phyloP scores from a whole-genome alignment of 2,888 invertebrate genomes.

The Linnaemya vulpina region DNA sequence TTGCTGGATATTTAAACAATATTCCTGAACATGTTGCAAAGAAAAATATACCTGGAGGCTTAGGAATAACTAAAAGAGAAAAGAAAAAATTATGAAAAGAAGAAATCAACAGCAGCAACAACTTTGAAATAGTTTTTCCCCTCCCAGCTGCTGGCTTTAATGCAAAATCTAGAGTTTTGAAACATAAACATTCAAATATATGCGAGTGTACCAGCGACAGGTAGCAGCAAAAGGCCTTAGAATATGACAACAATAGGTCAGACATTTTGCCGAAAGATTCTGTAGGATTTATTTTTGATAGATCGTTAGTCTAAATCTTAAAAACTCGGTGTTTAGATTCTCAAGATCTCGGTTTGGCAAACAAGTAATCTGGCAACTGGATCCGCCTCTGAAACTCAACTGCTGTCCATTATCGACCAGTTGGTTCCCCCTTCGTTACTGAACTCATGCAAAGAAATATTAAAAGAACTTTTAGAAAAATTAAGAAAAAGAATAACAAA shows the following conservation, averaged over 20 bases:
- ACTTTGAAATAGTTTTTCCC: conserved; percentile 45
- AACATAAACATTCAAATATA: background rate
- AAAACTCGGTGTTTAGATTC: no score
- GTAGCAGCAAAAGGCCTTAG: background rate
- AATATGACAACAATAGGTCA: background rate
- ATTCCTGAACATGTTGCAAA: conserved; percentile 62
- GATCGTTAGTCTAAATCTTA: no score
- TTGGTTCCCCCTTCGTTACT: background rate
- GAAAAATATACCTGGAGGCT: conserved; percentile 56
- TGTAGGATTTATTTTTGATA: no score
- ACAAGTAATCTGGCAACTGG: no score
- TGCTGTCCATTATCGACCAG: no score
- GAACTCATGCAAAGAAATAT: conserved; percentile 7
- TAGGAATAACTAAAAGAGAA: conserved; percentile 11
- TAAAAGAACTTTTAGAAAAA: conserved; percentile 45
- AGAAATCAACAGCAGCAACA: conserved; percentile 26
- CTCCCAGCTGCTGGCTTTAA: conserved; percentile 63
- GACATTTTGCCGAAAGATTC: no score
- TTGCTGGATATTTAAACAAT: conserved; percentile 67
- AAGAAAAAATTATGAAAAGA: background rate
- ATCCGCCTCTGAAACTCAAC: no score
- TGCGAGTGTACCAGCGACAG: background rate
- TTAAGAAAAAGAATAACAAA: background rate
- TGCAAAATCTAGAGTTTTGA: conserved; percentile 62
- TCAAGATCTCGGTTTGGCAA: no score